Evolutionary conservation across 2,113 vertebrate species (phyloP).

Genomic region (Ailuropoda melanoleuca): DNA sequence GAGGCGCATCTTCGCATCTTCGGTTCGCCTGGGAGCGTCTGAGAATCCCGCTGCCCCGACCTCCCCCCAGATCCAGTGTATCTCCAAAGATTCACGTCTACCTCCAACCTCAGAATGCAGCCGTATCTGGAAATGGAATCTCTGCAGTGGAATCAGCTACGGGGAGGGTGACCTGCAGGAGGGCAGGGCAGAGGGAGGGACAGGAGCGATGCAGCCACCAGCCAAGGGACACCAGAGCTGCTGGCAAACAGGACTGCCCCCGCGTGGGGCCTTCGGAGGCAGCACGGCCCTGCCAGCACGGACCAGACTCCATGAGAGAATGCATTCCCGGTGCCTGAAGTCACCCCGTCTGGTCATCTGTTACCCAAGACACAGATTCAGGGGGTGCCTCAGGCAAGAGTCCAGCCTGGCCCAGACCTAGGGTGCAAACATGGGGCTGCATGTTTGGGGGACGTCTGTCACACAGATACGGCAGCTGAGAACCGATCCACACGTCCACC

Average conservation of each 20-base stretch:
- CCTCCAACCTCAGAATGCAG: background rate
- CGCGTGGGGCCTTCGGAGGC: background rate
- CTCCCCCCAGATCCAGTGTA: background rate
- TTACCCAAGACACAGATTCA: background rate
- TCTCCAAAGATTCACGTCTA: accelerated
- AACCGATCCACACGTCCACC: accelerated
- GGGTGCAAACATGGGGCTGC: background rate
- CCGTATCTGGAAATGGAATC: too few relatives aligned
- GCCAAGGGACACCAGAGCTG: background rate
- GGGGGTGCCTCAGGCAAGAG: background rate
- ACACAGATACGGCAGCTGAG: accelerated
- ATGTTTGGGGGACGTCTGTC: accelerated
- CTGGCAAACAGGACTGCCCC: background rate
- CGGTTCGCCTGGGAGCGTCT: accelerated
- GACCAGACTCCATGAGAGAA: background rate
- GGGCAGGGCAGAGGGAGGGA: background rate
- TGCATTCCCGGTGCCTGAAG: background rate
- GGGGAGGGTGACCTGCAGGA: too few relatives aligned
- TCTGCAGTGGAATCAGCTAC: accelerated
- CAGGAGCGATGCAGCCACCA: background rate
- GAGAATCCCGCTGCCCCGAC: background rate
- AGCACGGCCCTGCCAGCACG: background rate
- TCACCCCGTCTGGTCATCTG: background rate
- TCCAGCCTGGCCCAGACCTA: background rate
- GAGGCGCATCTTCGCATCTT: background rate